Base-by-base conservation (phyloP, 1,140 invertebrate genomes). In the Agrypnia vestita region DNA sequence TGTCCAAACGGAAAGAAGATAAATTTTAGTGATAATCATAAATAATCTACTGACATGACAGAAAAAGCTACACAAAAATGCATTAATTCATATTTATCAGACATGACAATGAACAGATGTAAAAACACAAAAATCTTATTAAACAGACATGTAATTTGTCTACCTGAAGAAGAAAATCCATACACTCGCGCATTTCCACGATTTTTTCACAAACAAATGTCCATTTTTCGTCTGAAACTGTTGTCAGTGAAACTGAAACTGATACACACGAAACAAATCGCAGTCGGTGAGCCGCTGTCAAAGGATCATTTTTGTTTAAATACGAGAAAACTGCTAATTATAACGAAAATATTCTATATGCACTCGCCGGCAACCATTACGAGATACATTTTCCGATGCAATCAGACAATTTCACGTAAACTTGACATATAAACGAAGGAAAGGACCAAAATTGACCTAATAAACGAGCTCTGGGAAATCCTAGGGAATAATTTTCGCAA, bases 391-490 rank as follows among this genome's bases (percentile, higher is more conserved):
- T 21, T 71, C 46, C 46, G 35, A 51, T 17, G 49, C 67, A 53
- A 47, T 9, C 19, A 9, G 11, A 71, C 12, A 51, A 51, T 71
- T 71, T 43, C 35, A 44, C 46, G 21, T 51, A 74, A 74, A 59
- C 55, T 74, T 74, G 72, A 56, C 55, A 74, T 53, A 56, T 35
- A 56, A 15, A 44, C n/a, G 51, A 21, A 46, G 35, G 35, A 74
- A 35, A 25, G 49, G 67, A 71, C 67, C 67, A 46, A 56, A 74
- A 55, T 51, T 71, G 67, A 71, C 67, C 67, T 35, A 71, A 71
- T 49, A 53, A 43, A 17, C 15, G 17, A 67, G 15, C 15, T 15
- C 17, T 43, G 44, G 17, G 15, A 71, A 49, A 71, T 71, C 44
- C 17, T 21, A 51, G 47, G 44, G 8, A 19, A 47, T 51, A 21